These are phyloP conservation scores for Mactromeris polynyma DNA, from an alignment of 2,888 invertebrate genomes.

Conservation along the genomic window DNA sequence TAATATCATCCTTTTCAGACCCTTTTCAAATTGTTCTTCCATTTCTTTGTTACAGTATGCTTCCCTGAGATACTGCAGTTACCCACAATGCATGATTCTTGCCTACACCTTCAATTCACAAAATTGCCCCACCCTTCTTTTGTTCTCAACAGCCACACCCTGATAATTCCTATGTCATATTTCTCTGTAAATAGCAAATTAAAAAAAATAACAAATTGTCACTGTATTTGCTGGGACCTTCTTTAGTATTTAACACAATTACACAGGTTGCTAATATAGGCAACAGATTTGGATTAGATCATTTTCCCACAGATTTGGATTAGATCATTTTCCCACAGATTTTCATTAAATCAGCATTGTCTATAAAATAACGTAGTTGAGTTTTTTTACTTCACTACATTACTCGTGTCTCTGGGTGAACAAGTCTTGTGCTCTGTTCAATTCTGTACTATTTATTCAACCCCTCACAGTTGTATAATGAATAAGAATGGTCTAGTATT, in stretches of 20 bases:
- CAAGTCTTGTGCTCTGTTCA: background rate
- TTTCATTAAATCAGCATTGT: background rate
- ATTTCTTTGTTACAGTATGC: too few relatives aligned
- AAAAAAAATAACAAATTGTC: too few relatives aligned
- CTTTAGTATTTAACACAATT: background rate
- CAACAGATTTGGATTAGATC: background rate
- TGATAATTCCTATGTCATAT: background rate
- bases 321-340: background rate
- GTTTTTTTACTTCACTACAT: background rate
- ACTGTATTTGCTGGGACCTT: too few relatives aligned
- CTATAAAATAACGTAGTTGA: background rate
- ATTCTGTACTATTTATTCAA: slow-evolving; percentile 1
- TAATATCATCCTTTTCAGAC: too few relatives aligned
- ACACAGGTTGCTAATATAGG: background rate
- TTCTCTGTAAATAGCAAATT: background rate
- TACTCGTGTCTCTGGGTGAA: background rate
- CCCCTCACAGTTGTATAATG: background rate
- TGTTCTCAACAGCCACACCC: background rate
- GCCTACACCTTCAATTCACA: too few relatives aligned
- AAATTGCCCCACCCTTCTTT: too few relatives aligned
- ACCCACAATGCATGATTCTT: too few relatives aligned
- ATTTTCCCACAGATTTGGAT: background rate
- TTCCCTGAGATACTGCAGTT: too few relatives aligned
- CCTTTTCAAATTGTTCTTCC: too few relatives aligned
- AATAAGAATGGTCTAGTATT: background rate